Percentiles rank a stretch among this genome's conserved stretches.
Evolutionary conservation across 2,888 invertebrate genomes (phyloP).

Genomic region (Oxyteleia sp.): DNA sequence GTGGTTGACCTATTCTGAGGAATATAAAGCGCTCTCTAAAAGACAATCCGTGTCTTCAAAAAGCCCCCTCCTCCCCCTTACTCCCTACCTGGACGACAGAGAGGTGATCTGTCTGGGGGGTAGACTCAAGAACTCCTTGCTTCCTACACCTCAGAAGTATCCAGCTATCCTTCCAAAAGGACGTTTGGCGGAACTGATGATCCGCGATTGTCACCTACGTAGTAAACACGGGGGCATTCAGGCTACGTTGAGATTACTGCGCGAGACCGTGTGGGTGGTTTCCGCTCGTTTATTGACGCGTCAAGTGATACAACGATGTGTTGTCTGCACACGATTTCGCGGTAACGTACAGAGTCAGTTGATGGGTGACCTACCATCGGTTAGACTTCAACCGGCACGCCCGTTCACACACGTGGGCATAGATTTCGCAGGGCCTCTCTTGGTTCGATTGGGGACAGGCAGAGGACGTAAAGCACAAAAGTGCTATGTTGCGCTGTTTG

Average conservation of each 20-base stretch:
- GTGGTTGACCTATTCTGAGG: not conserved
- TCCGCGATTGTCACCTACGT: conserved; percentile 37
- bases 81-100: not conserved
- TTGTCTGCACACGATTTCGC: not conserved
- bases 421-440: too few relatives aligned
- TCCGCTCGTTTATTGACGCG: conserved; percentile 11
- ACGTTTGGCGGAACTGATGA: not conserved
- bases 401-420: conserved; percentile 54
- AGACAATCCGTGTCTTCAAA: not conserved
- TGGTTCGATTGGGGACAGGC: conserved; percentile 40
- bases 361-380: conserved; percentile 39
- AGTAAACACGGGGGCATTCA: conserved; percentile 48
- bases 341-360: conserved; percentile 13
- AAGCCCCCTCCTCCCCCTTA: not conserved
- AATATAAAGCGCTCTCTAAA: not conserved
- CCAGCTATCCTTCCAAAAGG: conserved; percentile 38
- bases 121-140: conserved; percentile 53
- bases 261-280: conserved; percentile 43
- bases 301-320: too few relatives aligned
- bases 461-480: too few relatives aligned
- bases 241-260: conserved; percentile 40
- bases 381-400: conserved; percentile 23
- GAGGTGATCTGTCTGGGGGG: conserved; percentile 65
- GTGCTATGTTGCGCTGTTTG: too few relatives aligned
- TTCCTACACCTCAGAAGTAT: conserved; percentile 49